Conservation (phyloP, 2,888 invertebrate genomes). For the Ophion ventricosus region DNA sequence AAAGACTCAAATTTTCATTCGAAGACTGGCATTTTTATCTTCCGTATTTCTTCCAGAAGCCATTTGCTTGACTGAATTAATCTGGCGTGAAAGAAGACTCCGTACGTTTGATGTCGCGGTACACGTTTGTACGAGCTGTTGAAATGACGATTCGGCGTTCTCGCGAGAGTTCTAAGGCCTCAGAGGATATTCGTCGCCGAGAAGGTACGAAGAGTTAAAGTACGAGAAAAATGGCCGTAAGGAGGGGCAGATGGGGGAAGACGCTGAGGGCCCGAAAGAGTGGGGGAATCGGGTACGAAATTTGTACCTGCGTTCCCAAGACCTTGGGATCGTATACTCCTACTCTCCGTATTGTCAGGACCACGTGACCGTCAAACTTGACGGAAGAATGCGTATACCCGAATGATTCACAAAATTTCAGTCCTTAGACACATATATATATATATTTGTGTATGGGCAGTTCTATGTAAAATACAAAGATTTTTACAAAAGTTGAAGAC, state of each 20-base stretch:
- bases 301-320: constrained; percentile 19
- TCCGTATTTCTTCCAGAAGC: no score
- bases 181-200: not conserved
- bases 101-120: no score
- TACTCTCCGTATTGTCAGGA: constrained; percentile 16
- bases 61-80: no score
- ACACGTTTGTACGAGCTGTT: not conserved
- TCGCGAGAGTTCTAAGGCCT: constrained; percentile 15
- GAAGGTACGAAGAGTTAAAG: constrained; percentile 12
- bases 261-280: not conserved
- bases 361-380: constrained; percentile 50
- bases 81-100: no score
- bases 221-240: constrained; percentile 10
- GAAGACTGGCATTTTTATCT: no score
- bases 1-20: no score
- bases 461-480: not conserved
- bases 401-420: constrained; percentile 11
- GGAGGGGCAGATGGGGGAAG: not conserved
- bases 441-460: not conserved
- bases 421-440: not conserved
- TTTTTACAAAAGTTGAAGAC: not conserved
- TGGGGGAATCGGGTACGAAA: constrained; percentile 14
- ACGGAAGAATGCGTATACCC: constrained; percentile 45
- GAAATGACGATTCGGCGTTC: not conserved
- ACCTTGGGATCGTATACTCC: constrained; percentile 19